Conservation (phyloP, 2,888 invertebrate species). For the Cephus spinipes region DNA sequence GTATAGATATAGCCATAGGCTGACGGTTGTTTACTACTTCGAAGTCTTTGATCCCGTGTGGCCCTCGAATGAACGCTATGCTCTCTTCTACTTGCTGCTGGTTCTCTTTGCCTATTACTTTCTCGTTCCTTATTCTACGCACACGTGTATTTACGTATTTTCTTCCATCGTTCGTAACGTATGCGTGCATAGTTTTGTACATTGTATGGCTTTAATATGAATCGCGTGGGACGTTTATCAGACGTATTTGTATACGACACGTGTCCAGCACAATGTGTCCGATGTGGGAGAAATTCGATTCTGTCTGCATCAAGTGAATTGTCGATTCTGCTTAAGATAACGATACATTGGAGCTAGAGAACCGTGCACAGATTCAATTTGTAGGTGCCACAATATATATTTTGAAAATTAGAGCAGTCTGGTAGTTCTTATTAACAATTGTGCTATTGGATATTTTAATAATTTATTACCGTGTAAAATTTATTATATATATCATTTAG, state of each 20-base stretch:
- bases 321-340: background rate
- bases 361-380: background rate
- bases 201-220: background rate
- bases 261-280: background rate
- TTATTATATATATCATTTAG: background rate
- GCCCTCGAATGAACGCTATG: constrained; percentile 14
- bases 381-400: background rate
- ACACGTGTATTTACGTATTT: background rate
- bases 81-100: constrained; percentile 14
- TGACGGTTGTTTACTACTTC: constrained; percentile 22
- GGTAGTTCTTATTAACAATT: background rate
- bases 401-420: background rate
- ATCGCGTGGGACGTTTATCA: background rate
- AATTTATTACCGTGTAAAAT: background rate
- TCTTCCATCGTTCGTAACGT: background rate
- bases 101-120: background rate
- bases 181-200: background rate
- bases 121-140: constrained; percentile 15
- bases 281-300: background rate
- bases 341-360: background rate
- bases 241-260: background rate
- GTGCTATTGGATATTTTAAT: background rate
- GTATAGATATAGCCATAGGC: background rate
- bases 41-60: constrained; percentile 21
- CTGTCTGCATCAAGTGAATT: background rate